phyloP scores from a whole-genome alignment of 2,888 invertebrate genomes.

The Acrobasis repandana region DNA sequence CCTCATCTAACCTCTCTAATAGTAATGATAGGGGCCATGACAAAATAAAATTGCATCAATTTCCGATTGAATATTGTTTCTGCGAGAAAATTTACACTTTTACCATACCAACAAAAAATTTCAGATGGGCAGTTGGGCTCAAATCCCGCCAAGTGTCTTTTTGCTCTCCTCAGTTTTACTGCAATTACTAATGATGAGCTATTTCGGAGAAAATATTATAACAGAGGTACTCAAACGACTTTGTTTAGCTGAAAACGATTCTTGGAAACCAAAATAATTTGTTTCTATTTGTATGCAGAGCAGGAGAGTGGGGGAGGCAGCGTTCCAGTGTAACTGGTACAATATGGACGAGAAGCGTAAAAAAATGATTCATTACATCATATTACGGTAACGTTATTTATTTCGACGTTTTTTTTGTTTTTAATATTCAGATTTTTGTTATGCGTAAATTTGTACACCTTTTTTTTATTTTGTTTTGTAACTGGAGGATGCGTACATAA shows the following conservation, averaged over 20 bases:
- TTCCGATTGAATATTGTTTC: too few species aligned
- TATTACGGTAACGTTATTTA: constrained; percentile 17
- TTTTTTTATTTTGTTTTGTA: too few species aligned
- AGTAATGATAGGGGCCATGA: too few species aligned
- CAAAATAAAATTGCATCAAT: too few species aligned
- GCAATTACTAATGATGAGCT: constrained; percentile 67
- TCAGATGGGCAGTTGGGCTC: constrained; percentile 46
- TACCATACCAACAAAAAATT: constrained; percentile 23
- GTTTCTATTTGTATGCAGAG: constrained; percentile 48
- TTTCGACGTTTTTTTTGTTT: not conserved
- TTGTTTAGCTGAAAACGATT: not conserved
- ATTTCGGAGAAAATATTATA: constrained; percentile 64
- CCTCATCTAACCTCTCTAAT: too few species aligned
- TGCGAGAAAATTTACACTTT: not conserved
- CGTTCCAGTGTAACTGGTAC: constrained; percentile 61
- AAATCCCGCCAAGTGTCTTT: constrained; percentile 56
- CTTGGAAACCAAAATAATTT: constrained; percentile 10
- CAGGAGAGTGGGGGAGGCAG: constrained; percentile 53
- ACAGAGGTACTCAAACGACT: constrained; percentile 46
- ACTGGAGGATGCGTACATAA: too few species aligned
- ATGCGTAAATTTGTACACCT: too few species aligned
- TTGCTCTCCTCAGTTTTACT: constrained; percentile 58
- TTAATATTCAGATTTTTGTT: not conserved
- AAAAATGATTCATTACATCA: constrained; percentile 48
- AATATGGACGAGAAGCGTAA: constrained; percentile 57